phyloP scores from a whole-genome alignment of 2,888 invertebrate genomes.

The Linyphia triangularis region DNA sequence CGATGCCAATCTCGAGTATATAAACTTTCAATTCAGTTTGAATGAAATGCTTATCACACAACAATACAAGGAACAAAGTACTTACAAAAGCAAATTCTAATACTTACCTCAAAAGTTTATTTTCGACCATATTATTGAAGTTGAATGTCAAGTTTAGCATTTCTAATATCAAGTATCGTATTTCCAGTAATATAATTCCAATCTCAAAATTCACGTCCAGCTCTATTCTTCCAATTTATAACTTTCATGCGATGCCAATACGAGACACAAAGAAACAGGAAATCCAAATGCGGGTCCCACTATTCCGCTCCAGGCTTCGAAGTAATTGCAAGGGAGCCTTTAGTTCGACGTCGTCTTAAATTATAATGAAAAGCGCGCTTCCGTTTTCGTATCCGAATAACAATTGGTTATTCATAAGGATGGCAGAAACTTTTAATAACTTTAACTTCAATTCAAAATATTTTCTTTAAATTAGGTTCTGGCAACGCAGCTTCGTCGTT shows the following conservation, averaged over 20 bases:
- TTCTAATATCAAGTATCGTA: too few species aligned
- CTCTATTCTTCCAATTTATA: too few species aligned
- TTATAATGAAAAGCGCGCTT: constrained; percentile 45
- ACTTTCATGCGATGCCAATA: too few species aligned
- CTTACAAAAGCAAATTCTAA: too few species aligned
- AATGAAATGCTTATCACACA: too few species aligned
- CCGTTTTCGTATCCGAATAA: constrained; percentile 2
- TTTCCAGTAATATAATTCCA: background rate
- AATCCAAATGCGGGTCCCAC: background rate
- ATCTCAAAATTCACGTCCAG: too few species aligned
- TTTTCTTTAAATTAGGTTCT: background rate
- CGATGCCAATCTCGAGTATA: too few species aligned
- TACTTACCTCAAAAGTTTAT: too few species aligned
- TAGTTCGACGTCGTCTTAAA: background rate
- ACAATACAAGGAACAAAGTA: too few species aligned
- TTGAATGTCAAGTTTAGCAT: too few species aligned
- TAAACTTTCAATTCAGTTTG: too few species aligned
- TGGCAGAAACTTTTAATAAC: constrained; percentile 56
- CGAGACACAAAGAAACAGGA: constrained; percentile 3
- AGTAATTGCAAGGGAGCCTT: constrained; percentile 11
- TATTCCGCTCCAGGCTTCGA: constrained; percentile 13
- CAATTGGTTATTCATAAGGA: constrained; percentile 53
- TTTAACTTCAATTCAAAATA: constrained; percentile 7
- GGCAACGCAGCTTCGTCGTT: background rate
- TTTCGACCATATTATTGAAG: too few species aligned